Conservation (phyloP, 2,888 invertebrate species). For the Andrena minutula region DNA sequence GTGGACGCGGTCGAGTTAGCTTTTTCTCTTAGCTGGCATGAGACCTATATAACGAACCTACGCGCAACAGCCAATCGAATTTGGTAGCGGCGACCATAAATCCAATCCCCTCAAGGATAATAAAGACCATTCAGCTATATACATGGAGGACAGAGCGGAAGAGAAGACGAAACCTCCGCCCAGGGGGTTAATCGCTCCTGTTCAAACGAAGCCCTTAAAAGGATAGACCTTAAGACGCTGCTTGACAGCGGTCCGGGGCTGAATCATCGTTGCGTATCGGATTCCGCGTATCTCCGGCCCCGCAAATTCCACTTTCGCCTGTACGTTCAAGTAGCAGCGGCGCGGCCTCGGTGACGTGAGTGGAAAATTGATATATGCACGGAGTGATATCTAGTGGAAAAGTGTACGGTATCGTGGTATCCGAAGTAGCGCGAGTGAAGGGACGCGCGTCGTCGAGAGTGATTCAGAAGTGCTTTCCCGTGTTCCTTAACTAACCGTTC, state of each 20-base stretch:
- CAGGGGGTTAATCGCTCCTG: slow-evolving; percentile 12
- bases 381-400: slow-evolving; percentile 74
- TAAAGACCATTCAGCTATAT: background rate
- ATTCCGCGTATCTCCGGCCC: slow-evolving; percentile 22
- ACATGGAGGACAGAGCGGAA: background rate
- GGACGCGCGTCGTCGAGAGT: slow-evolving; percentile 79
- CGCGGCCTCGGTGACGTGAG: slow-evolving; percentile 73
- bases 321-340: slow-evolving; percentile 45
- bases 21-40: background rate
- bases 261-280: slow-evolving; percentile 36
- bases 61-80: background rate
- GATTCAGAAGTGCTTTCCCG: slow-evolving; percentile 84
- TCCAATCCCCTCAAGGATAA: background rate
- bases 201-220: background rate
- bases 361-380: slow-evolving; percentile 82
- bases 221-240: background rate
- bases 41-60: background rate
- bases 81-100: background rate
- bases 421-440: slow-evolving; percentile 66
- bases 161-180: background rate
- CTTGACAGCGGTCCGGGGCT: slow-evolving; percentile 9
- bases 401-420: slow-evolving; percentile 71
- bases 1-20: background rate
- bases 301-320: slow-evolving; percentile 57
- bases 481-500: slow-evolving; percentile 84